phyloP scores from a whole-genome alignment of 2,797 vertebrate genomes.

The Limnodromus scolopaceus region DNA sequence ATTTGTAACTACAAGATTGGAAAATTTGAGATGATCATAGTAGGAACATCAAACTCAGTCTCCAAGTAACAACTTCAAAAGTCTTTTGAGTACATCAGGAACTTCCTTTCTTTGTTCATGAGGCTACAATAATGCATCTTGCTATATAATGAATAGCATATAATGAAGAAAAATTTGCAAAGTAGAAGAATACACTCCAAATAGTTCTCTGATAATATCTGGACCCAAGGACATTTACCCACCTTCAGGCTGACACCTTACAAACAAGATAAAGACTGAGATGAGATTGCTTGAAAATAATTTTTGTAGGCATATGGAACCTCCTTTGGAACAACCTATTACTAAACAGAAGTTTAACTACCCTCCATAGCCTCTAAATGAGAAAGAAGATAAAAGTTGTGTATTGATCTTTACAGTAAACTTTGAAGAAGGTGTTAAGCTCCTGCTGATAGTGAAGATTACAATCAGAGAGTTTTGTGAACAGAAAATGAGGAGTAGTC shows the following conservation, averaged over 20 bases:
- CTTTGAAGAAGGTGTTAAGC: slow-evolving; percentile 72
- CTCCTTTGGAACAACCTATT: neutral
- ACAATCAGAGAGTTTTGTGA: slow-evolving; percentile 67
- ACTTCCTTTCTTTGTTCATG: neutral
- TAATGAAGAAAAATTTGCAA: neutral
- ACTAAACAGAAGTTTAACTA: neutral
- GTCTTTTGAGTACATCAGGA: neutral
- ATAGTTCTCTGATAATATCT: neutral
- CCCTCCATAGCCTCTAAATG: neutral
- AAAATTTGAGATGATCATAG: neutral
- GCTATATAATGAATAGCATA: neutral
- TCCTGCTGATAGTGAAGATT: slow-evolving; percentile 73
- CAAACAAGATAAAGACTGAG: neutral
- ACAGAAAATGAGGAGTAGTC: slow-evolving; percentile 63
- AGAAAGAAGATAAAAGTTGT: slow-evolving; percentile 38
- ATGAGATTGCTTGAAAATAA: neutral
- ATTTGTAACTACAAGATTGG: neutral
- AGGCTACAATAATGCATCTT: neutral
- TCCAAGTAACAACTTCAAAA: neutral
- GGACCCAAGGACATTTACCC: neutral
- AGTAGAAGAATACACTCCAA: neutral
- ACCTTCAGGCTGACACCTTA: neutral
- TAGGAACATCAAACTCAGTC: neutral
- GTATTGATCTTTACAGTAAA: slow-evolving; percentile 57
- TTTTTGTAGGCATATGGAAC: neutral